A percentile compares a stretch with the other conserved stretches of the same genome.
Evolutionary conservation across 2,888 invertebrate genomes (phyloP).

Genomic region (Serripes groenlandicus): DNA sequence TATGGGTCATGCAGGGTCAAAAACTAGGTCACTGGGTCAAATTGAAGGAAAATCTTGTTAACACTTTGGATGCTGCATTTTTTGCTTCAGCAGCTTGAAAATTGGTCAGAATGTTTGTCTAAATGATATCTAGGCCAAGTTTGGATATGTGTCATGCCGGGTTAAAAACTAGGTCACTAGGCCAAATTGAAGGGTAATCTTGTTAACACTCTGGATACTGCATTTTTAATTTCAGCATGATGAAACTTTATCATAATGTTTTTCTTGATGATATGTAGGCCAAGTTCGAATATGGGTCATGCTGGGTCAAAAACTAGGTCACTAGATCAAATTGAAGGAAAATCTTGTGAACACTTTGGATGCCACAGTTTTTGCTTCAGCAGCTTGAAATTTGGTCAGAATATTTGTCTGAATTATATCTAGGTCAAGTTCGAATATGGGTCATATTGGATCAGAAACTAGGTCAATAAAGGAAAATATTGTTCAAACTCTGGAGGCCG

Average conservation of each 20-base stretch:
- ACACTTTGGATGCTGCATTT: neutral
- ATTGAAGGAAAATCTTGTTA: neutral
- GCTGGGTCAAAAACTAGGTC: neutral
- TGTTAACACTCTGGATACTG: neutral
- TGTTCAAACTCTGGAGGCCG: too few species aligned
- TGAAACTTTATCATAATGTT: neutral
- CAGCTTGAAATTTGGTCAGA: neutral
- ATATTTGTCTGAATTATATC: neutral
- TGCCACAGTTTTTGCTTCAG: too few species aligned
- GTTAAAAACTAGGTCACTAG: neutral
- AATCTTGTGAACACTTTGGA: neutral
- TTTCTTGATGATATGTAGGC: neutral
- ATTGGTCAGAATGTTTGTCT: neutral
- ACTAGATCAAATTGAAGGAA: neutral
- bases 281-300: neutral
- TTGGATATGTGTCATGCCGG: neutral
- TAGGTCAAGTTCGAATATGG: neutral
- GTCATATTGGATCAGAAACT: neutral
- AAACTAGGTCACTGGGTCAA: neutral
- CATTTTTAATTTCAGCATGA: neutral
- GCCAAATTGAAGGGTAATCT: neutral
- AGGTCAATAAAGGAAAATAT: too few species aligned
- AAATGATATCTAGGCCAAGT: neutral
- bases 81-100: neutral
- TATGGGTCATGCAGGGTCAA: neutral